A percentile compares a stretch with the other conserved stretches of the same genome.
Conservation (phyloP, 2,888 invertebrate species). For the Drosophila nr. fundita region DNA sequence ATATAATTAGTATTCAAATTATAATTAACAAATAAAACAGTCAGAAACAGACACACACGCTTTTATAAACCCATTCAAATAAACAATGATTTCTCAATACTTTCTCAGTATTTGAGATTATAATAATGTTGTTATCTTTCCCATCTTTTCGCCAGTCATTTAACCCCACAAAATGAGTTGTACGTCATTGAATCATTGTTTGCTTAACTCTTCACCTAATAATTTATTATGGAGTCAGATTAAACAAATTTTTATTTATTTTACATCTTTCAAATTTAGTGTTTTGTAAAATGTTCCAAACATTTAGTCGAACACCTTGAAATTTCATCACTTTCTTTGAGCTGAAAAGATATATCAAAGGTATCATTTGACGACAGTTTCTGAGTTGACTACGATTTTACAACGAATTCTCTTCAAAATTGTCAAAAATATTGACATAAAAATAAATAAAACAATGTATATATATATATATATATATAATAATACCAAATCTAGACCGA, state of each 20-base stretch:
- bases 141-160: neutral
- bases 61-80: neutral
- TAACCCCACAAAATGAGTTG: neutral
- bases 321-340: neutral
- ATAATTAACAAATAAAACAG: constrained; percentile 49
- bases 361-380: neutral
- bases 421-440: neutral
- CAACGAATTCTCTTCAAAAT: neutral
- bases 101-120: constrained; percentile 16
- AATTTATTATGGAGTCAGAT: neutral
- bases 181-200: neutral
- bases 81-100: neutral
- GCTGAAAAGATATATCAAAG: neutral
- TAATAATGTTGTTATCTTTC: constrained; percentile 6
- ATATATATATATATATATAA: neutral
- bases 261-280: neutral
- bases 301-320: neutral
- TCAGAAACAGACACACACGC: constrained; percentile 8
- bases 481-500: neutral
- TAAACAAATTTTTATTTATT: neutral
- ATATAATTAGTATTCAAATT: constrained; percentile 56
- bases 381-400: neutral
- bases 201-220: neutral
- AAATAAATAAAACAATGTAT: neutral
- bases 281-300: neutral